A percentile compares a stretch with the other conserved stretches of the same genome.
Evolutionary conservation across 2,797 vertebrate species (phyloP).

Genomic region (Microctenopoma lineatum): DNA sequence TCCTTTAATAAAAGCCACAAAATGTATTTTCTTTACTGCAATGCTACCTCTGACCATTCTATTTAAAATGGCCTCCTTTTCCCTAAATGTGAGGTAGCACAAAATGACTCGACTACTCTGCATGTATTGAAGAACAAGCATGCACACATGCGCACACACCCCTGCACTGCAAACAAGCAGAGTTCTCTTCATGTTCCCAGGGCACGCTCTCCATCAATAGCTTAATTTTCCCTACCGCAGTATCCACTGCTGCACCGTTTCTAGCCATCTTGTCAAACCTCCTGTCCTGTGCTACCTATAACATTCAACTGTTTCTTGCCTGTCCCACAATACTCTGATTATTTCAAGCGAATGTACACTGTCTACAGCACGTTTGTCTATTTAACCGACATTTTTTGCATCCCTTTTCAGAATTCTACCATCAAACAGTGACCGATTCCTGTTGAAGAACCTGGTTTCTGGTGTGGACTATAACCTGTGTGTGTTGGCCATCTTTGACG

Average conservation of each 20-base stretch:
- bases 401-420: slow-evolving; percentile 86
- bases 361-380: not conserved
- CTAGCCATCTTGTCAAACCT: slow-evolving; percentile 36
- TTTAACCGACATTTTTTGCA: slow-evolving; percentile 33
- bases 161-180: slow-evolving; percentile 62
- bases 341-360: slow-evolving; percentile 14
- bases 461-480: slow-evolving; percentile 92
- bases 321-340: slow-evolving; percentile 17
- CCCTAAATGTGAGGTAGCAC: slow-evolving; percentile 23
- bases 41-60: not conserved
- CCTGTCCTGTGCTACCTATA: slow-evolving; percentile 28
- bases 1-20: not conserved
- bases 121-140: slow-evolving; percentile 39
- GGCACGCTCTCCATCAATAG: slow-evolving; percentile 70
- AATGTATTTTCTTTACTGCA: slow-evolving; percentile 7
- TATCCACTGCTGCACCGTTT: slow-evolving; percentile 44
- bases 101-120: slow-evolving; percentile 55
- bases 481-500: slow-evolving; percentile 91
- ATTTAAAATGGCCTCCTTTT: slow-evolving; percentile 53
- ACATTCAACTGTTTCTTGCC: slow-evolving; percentile 19
- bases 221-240: slow-evolving; percentile 73
- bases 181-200: slow-evolving; percentile 72
- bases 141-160: slow-evolving; percentile 20
- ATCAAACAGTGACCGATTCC: slow-evolving; percentile 87
- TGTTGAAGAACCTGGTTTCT: slow-evolving; percentile 90